Evolutionary conservation across 2,888 invertebrate species (phyloP), one percentile per base, ranked within the genome.

Genomic region (Cantharis lateralis): DNA sequence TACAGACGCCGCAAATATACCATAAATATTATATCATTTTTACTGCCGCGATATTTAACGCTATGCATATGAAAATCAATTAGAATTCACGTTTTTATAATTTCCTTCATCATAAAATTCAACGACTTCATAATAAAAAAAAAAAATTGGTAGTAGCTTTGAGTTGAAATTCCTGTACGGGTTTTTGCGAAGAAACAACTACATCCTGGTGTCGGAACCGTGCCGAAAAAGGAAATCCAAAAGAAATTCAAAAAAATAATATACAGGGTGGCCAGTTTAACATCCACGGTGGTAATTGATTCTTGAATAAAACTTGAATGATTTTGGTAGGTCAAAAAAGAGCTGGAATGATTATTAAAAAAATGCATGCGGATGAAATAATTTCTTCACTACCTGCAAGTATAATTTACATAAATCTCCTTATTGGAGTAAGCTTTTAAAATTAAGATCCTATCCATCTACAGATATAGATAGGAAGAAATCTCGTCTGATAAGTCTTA

Each of bases 401-500:
- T 48, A 5, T n/a, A 48, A 48, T 48, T 48, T 48, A 10, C 48
- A 68, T 71, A 62, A 69, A 69, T 76, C 62, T 74, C 71, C 68
- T 70, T 68, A 63, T 74, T 70, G 48, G 63, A 64, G 62, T 70
- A 71, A 24, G 62, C 71, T 70, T 66, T 66, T 18, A 16, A 24
- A 20, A 20, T 66, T 66, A 66, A 68, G 68, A 77, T 74, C 62
- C 63, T 72, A 70, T 69, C 70, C 73, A 74, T 77, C 73, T 71
- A 71, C 13, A 61, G 48, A 70, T 61, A 62, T 28, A 68, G 75
- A 75, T 77, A 77, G 64, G 70, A 62, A 62, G 62, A 62, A 68
- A 75, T 78, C 70, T 61, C 72, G 75, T 78, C 72, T 70, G 75
- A 75, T 70, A 78, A 78, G 73, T 66, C 76, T 74, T 74, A 78